These are phyloP conservation scores for Nymphalis urticae DNA, from an alignment of 2,888 invertebrate genomes.

Conservation along the genomic window DNA sequence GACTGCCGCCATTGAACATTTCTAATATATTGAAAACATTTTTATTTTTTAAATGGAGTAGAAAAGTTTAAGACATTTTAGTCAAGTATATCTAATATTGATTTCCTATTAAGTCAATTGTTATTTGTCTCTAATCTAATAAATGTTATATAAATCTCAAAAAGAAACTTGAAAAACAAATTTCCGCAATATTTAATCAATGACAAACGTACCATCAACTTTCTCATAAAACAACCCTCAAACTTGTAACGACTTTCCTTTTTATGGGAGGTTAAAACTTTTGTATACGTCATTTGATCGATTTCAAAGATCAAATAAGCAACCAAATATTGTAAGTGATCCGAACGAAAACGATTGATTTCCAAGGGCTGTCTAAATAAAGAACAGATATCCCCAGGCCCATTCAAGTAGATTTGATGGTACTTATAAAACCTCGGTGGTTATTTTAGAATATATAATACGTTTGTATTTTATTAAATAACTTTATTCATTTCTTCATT, in stretches of 20 bases:
- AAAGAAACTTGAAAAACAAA: too few species aligned
- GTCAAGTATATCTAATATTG: too few species aligned
- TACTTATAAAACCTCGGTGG: not conserved
- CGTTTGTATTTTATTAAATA: not conserved
- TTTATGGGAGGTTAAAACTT: not conserved
- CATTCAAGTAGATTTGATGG: not conserved
- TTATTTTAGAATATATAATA: not conserved
- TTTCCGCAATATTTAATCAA: too few species aligned
- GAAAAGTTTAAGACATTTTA: too few species aligned
- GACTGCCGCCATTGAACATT: too few species aligned
- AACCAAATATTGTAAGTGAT: not conserved
- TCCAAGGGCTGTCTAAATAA: not conserved
- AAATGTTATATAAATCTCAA: too few species aligned
- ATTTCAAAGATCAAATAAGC: not conserved
- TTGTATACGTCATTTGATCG: slow-evolving; percentile 1
- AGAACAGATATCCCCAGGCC: not conserved
- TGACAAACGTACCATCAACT: too few species aligned
- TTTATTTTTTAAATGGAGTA: too few species aligned
- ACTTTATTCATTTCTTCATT: too few species aligned
- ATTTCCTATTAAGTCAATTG: too few species aligned
- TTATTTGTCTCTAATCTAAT: too few species aligned
- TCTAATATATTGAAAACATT: too few species aligned
- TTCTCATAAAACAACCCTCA: not conserved
- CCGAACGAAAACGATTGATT: not conserved
- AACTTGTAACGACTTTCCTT: not conserved